phyloP scores from a whole-genome alignment of 2,113 vertebrate genomes.

The Cyanoramphus novaezelandiae region DNA sequence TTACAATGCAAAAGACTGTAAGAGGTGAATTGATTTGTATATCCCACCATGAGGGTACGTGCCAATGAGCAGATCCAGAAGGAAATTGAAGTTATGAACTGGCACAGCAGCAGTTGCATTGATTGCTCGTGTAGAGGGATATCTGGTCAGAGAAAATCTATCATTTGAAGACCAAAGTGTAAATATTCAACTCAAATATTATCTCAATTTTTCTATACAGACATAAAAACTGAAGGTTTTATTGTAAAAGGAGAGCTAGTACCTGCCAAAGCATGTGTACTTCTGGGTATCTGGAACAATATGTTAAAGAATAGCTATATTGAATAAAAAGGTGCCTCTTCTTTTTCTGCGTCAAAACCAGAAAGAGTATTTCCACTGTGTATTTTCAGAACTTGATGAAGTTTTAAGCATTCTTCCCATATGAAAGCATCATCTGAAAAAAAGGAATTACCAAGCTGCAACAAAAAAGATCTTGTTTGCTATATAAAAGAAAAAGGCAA shows the following conservation, averaged over 20 bases:
- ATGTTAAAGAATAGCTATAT: background rate
- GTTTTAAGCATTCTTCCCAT: background rate
- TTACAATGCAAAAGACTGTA: background rate
- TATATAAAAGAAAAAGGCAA: background rate
- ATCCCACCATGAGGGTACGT: background rate
- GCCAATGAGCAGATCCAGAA: background rate
- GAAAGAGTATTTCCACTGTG: background rate
- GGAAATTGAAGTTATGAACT: background rate
- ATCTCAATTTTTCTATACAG: background rate
- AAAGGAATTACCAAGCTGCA: background rate
- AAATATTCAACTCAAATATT: background rate
- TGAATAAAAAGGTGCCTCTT: background rate
- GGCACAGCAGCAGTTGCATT: background rate
- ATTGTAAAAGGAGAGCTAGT: background rate
- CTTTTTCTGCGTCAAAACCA: background rate
- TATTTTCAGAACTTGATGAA: constrained; percentile 1
- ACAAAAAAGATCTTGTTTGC: background rate
- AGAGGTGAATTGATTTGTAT: background rate
- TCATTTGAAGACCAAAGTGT: background rate
- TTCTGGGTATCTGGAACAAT: background rate
- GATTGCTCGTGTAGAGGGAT: background rate
- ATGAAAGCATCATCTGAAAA: background rate
- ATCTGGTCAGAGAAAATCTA: background rate
- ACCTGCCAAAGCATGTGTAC: background rate
- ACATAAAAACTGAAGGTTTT: background rate